Evolutionary conservation across 2,888 invertebrate species (phyloP).

Genomic region (Neoascia interrupta): DNA sequence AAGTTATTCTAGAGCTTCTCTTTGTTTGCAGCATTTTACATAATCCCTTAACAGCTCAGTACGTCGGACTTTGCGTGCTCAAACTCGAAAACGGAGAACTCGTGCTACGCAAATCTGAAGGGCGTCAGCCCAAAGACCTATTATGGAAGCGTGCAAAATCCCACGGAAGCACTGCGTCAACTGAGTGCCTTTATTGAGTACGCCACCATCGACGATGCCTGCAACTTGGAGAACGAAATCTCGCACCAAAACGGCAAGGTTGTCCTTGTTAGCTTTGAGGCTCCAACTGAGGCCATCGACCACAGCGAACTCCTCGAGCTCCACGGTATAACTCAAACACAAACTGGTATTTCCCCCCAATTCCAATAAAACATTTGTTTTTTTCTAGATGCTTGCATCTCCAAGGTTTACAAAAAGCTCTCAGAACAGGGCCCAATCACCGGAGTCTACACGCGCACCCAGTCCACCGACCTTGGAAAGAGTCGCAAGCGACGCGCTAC

Average conservation of each 20-base stretch:
- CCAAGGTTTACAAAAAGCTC: constrained; percentile 81
- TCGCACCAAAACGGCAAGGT: constrained; percentile 80
- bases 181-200: constrained; percentile 79
- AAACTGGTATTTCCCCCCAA: too few relatives aligned
- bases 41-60: constrained; percentile 78
- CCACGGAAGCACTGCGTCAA: constrained; percentile 81
- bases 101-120: constrained; percentile 79
- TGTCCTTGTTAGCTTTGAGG: constrained; percentile 82
- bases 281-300: constrained; percentile 80
- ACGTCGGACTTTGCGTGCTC: constrained; percentile 80
- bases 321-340: constrained; percentile 80
- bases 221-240: constrained; percentile 72
- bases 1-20: too few relatives aligned
- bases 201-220: constrained; percentile 72
- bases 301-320: constrained; percentile 80
- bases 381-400: constrained; percentile 80
- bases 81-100: constrained; percentile 75
- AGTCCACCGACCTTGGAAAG: constrained; percentile 32
- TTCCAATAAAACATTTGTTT: neutral
- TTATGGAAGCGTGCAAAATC: constrained; percentile 83
- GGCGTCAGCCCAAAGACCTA: constrained; percentile 80
- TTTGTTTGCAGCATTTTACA: too few relatives aligned
- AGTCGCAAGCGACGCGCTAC: constrained; percentile 73
- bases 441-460: constrained; percentile 63
- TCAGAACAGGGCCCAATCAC: constrained; percentile 73